phyloP scores from a whole-genome alignment of 2,888 invertebrate genomes.

The Amphipyra tragopoginis region DNA sequence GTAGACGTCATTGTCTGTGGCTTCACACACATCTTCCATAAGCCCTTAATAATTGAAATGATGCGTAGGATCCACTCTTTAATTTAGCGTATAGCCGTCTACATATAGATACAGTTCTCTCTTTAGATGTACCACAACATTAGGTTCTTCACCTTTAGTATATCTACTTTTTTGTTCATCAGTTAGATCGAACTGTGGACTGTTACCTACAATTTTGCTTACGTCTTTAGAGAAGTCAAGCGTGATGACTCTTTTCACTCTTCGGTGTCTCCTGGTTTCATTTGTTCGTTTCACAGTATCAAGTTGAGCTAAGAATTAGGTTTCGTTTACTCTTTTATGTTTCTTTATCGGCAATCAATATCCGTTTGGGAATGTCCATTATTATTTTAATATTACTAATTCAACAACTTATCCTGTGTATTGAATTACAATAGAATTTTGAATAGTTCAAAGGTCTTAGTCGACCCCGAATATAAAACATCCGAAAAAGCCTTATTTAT shows the following conservation, averaged over 20 bases:
- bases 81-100: no score
- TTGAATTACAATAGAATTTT: constrained; percentile 29
- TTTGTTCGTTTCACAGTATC: background rate
- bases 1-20: no score
- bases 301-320: background rate
- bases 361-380: constrained; percentile 29
- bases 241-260: no score
- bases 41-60: no score
- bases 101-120: no score
- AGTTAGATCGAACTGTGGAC: background rate
- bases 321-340: constrained; percentile 19
- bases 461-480: constrained; percentile 34
- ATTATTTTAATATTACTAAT: constrained; percentile 31
- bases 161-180: no score
- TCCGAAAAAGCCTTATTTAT: constrained; percentile 26
- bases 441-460: constrained; percentile 49
- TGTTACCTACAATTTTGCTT: background rate
- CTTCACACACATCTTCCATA: no score
- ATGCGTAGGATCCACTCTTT: no score
- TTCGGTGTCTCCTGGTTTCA: no score
- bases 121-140: no score
- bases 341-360: constrained; percentile 31
- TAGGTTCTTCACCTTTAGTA: no score
- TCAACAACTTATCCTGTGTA: constrained; percentile 33
- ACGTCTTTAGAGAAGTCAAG: background rate